Base-by-base conservation (phyloP, 2,888 invertebrate genomes). In the Hirtodrosophila duncani region DNA sequence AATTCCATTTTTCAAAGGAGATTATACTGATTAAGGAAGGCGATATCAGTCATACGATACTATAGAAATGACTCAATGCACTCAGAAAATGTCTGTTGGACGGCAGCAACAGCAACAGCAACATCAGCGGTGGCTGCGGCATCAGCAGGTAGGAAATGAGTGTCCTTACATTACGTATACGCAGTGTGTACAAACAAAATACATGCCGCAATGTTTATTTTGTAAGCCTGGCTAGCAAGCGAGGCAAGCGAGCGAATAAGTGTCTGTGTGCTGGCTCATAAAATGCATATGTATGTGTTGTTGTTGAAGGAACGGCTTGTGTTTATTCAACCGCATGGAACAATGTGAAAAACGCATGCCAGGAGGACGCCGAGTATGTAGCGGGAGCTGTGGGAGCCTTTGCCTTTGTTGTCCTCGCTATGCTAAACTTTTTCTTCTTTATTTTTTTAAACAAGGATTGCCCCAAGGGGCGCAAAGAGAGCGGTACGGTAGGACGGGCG, bases 141-240 rank as follows among this genome's bases (percentile, higher is more conserved):
- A 26, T n/a, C 7, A 24, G 36, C 48, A 64, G 72, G 67, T 77
- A 63, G 78, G 70, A 45, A 64, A 62, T 55, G 69, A 63, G 60
- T 67, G 62, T 67, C 70, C 71, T 55, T 44, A 63, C 69, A 69
- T 64, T 77, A 75, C 70, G 75, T 71, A 70, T 71, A 75, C 71
- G 71, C 71, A 71, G 58, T 63, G 72, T 78, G 70, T 63, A 51
- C 63, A 70, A 74, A 68, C 78, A 78, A 74, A 78, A 70, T 68
- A 66, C 75, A 71, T 50, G 66, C 75, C 75, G 78, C 71, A 78
- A 75, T 78, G 75, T 75, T 75, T 78, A 63, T 75, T 75, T 68
- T 72, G 67, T 63, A 66, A 74, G 65, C 70, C 63, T 69, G 67
- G 55, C n/a, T n/a, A n/a, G n/a, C n/a, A n/a, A n/a, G n/a, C 65